phyloP scores from a whole-genome alignment of 2,113 vertebrate genomes.

The Pelvicachromis taeniatus region DNA sequence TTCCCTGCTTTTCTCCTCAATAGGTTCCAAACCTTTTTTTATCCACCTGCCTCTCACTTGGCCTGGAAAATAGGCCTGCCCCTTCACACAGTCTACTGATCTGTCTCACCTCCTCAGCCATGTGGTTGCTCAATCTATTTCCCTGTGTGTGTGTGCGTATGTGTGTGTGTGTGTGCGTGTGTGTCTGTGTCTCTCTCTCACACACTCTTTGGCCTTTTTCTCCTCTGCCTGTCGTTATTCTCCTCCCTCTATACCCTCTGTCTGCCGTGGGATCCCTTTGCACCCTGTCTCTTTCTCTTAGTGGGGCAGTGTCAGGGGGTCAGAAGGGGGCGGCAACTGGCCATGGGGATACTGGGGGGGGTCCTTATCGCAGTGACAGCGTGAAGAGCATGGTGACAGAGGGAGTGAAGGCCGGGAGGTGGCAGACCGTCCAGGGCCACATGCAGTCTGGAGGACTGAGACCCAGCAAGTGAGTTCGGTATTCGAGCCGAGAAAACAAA shows the following conservation, averaged over 20 bases:
- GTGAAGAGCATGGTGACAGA: constrained; percentile 89
- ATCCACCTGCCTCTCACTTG: constrained; percentile 45
- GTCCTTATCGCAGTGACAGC: constrained; percentile 85
- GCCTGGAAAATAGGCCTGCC: constrained; percentile 49
- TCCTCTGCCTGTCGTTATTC: constrained; percentile 56
- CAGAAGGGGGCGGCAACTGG: constrained; percentile 85
- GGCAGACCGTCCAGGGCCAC: constrained; percentile 94
- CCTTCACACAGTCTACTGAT: constrained; percentile 51
- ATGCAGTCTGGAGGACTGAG: constrained; percentile 93
- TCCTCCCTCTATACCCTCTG: constrained; percentile 50
- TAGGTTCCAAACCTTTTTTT: constrained; percentile 51
- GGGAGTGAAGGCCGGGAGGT: constrained; percentile 83
- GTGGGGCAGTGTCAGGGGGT: constrained; percentile 90
- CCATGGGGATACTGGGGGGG: constrained; percentile 80
- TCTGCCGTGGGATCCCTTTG: constrained; percentile 58
- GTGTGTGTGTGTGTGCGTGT: accelerated
- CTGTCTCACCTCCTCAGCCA: constrained; percentile 45
- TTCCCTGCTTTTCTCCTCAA: constrained; percentile 32
- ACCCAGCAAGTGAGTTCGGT: constrained; percentile 90
- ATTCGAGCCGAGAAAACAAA: neutral
- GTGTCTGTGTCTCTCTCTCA: constrained; percentile 19
- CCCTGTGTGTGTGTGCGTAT: neutral
- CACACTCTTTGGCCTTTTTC: constrained; percentile 58
- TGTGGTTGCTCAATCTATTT: constrained; percentile 58
- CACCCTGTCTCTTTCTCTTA: constrained; percentile 71